A percentile compares a stretch with the other conserved stretches of the same genome.
Conservation (phyloP, 2,113 vertebrate species). For the Scatophagus argus region DNA sequence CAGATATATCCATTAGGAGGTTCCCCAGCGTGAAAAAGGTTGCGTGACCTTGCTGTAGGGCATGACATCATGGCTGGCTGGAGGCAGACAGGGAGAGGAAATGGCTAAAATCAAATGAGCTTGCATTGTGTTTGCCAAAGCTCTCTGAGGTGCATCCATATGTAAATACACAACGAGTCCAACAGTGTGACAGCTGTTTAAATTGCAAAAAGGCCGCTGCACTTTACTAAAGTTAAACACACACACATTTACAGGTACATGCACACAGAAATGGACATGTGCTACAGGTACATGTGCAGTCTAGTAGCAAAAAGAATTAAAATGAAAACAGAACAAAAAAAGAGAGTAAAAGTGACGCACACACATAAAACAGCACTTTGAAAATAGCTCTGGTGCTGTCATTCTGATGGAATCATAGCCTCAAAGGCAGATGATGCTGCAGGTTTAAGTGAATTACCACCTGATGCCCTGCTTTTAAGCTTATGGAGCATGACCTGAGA, state of each 20-base stretch:
- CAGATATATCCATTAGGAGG: slow-evolving; percentile 11
- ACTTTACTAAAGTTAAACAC: not conserved
- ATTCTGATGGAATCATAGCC: slow-evolving; percentile 55
- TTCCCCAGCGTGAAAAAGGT: not conserved
- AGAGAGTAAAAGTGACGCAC: not conserved
- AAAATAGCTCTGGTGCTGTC: slow-evolving; percentile 30
- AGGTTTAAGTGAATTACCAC: slow-evolving; percentile 78
- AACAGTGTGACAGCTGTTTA: slow-evolving; percentile 48
- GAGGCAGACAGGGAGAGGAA: slow-evolving; percentile 44
- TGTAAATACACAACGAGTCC: slow-evolving; percentile 37
- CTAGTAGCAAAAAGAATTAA: not conserved
- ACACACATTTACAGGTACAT: slow-evolving; percentile 13
- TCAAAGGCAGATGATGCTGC: slow-evolving; percentile 44
- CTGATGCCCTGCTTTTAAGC: slow-evolving; percentile 72
- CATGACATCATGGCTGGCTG: slow-evolving; percentile 54
- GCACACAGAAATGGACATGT: not conserved
- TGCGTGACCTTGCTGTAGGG: not conserved
- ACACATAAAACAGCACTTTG: slow-evolving; percentile 10
- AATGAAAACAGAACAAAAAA: not conserved
- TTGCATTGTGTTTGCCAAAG: slow-evolving; percentile 35
- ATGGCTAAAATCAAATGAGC: slow-evolving; percentile 40
- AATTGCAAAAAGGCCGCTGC: slow-evolving; percentile 24
- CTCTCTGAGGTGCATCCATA: slow-evolving; percentile 11
- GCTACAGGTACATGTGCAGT: not conserved
- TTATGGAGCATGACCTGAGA: slow-evolving; percentile 62